Conservation (phyloP, 2,113 vertebrate genomes). For the Melanostigma gelatinosum region DNA sequence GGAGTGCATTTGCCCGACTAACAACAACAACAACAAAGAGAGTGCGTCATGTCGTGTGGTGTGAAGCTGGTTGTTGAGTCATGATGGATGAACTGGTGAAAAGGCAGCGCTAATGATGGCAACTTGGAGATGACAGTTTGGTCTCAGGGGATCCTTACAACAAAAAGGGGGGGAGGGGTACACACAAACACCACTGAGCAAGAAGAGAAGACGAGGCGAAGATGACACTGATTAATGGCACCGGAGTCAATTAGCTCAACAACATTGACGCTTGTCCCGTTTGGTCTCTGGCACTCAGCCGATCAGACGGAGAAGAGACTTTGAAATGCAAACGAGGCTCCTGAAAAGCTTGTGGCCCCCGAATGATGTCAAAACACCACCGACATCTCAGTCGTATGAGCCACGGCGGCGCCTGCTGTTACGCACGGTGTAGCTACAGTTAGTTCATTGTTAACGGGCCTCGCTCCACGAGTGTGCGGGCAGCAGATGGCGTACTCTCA, state of each 20-base stretch:
- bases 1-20: constrained; percentile 39
- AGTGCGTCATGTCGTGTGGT: constrained; percentile 15
- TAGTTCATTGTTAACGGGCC: constrained; percentile 60
- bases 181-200: constrained; percentile 21
- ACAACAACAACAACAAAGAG: background rate
- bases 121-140: constrained; percentile 49
- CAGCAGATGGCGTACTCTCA: constrained; percentile 63
- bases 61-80: constrained; percentile 40
- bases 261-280: constrained; percentile 46
- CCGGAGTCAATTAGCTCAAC: constrained; percentile 59
- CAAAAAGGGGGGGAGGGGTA: background rate
- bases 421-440: constrained; percentile 22
- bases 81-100: constrained; percentile 41
- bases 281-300: constrained; percentile 21
- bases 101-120: constrained; percentile 40
- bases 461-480: constrained; percentile 37
- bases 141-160: constrained; percentile 37
- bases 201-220: constrained; percentile 24
- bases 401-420: constrained; percentile 21
- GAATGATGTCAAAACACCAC: constrained; percentile 40
- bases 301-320: constrained; percentile 55
- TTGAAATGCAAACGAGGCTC: constrained; percentile 61
- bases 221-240: constrained; percentile 68
- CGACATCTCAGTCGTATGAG: constrained; percentile 26
- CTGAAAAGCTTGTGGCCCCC: background rate